phyloP scores from a whole-genome alignment of 64 coral and sea anemone genomes.

The Orbicella faveolata region DNA sequence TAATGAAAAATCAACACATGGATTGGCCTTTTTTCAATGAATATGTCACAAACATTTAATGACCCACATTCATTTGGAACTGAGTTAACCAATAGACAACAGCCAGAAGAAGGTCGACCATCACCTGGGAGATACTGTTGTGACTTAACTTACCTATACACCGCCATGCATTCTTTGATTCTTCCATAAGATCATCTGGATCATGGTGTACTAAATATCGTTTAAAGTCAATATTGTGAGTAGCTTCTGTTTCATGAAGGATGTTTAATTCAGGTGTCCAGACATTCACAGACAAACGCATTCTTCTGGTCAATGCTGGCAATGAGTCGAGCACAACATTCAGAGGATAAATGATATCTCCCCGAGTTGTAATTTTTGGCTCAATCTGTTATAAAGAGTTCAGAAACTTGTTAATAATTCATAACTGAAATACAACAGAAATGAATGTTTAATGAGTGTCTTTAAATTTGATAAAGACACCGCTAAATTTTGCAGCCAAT shows the following conservation, averaged over 20 bases:
- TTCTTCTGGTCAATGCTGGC: constrained; percentile 70
- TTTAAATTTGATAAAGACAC: too few species aligned
- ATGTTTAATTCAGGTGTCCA: constrained; percentile 87
- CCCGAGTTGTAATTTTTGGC: constrained; percentile 68
- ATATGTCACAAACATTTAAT: too few species aligned
- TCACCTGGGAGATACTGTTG: too few species aligned
- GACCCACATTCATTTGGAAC: too few species aligned
- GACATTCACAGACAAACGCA: constrained; percentile 88
- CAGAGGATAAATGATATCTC: constrained; percentile 87
- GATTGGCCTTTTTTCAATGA: too few species aligned
- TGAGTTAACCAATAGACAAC: too few species aligned
- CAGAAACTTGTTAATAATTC: background rate
- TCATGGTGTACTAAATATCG: constrained; percentile 68
- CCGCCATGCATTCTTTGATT: constrained; percentile 66
- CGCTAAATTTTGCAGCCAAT: too few species aligned
- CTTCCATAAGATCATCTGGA: constrained; percentile 69
- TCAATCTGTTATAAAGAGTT: constrained; percentile 8
- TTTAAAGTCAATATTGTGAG: constrained; percentile 6
- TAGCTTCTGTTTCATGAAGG: background rate
- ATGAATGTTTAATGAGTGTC: too few species aligned
- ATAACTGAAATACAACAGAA: too few species aligned
- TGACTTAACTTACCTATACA: constrained; percentile 65
- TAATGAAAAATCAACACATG: too few species aligned
- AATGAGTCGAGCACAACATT: constrained; percentile 74
- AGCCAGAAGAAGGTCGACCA: too few species aligned